Conservation (phyloP, 2,888 invertebrate genomes). For the Vanessa cardui region DNA sequence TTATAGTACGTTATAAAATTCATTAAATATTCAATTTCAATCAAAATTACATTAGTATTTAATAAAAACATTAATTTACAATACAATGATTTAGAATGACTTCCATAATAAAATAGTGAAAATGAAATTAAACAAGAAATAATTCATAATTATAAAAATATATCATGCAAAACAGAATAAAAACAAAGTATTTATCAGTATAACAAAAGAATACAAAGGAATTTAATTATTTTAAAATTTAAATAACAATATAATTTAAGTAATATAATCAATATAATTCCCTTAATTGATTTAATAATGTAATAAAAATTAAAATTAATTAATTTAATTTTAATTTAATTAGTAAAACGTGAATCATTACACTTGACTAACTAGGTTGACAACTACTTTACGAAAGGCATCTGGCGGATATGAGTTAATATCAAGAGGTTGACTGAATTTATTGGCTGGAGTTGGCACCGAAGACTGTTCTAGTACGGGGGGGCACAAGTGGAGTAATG, state of each 20-base stretch:
- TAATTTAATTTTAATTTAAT: too few relatives aligned
- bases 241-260: too few relatives aligned
- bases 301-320: too few relatives aligned
- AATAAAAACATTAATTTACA: not conserved
- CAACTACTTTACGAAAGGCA: too few relatives aligned
- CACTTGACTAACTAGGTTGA: too few relatives aligned
- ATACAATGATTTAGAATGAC: not conserved
- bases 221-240: not conserved
- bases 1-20: not conserved
- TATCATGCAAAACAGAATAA: not conserved
- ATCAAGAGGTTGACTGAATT: not conserved
- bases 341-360: too few relatives aligned
- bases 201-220: not conserved
- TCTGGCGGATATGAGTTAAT: not conserved
- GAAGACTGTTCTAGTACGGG: slow-evolving; percentile 2
- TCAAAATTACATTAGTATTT: not conserved
- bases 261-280: too few relatives aligned
- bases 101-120: not conserved
- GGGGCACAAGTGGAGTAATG: not conserved
- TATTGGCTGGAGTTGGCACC: not conserved
- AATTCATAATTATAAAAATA: not conserved
- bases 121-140: slow-evolving; percentile 1
- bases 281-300: too few relatives aligned
- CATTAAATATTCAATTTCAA: not conserved
- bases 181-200: not conserved